A percentile compares a stretch with the other conserved stretches of the same genome.
Conservation (phyloP, 2,797 vertebrate species). For the Sciaenops ocellatus region DNA sequence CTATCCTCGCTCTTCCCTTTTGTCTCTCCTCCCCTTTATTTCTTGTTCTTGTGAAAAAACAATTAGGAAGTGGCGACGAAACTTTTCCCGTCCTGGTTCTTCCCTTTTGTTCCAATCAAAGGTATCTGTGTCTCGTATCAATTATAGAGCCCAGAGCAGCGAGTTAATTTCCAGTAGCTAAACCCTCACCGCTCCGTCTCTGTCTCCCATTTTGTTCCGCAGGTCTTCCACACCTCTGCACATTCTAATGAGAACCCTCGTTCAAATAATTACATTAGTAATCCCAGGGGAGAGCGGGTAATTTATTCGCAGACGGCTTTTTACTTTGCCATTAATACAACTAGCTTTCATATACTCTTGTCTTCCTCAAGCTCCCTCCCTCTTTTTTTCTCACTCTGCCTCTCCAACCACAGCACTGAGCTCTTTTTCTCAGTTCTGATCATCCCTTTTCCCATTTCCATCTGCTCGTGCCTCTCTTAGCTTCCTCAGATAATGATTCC, state of each 20-base stretch:
- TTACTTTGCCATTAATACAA: constrained; percentile 80
- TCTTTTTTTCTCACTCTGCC: constrained; percentile 46
- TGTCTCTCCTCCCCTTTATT: constrained; percentile 31
- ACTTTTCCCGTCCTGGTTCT: constrained; percentile 41
- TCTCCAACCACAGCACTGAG: constrained; percentile 39
- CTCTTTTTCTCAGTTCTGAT: constrained; percentile 52
- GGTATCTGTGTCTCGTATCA: constrained; percentile 79
- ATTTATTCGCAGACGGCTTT: constrained; percentile 80
- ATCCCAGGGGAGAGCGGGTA: constrained; percentile 79
- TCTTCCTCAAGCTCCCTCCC: constrained; percentile 27
- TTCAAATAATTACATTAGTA: constrained; percentile 88
- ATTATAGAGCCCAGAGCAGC: constrained; percentile 74
- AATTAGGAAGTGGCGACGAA: constrained; percentile 37
- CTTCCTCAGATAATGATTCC: constrained; percentile 59
- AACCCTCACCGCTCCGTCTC: constrained; percentile 64
- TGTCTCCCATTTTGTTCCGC: constrained; percentile 66
- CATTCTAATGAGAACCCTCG: constrained; percentile 84
- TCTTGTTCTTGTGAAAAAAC: constrained; percentile 30
- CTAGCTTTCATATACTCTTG: constrained; percentile 68
- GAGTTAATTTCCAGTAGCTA: constrained; percentile 80
- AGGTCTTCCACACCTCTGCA: constrained; percentile 81
- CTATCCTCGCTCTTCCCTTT: constrained; percentile 26
- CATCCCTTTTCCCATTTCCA: constrained; percentile 49
- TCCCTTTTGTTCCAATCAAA: constrained; percentile 75
- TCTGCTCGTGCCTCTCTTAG: constrained; percentile 48